These are phyloP conservation scores for Siderastrea siderea DNA, from an alignment of 92 coral and sea anemone genomes.

Conservation along the genomic window DNA sequence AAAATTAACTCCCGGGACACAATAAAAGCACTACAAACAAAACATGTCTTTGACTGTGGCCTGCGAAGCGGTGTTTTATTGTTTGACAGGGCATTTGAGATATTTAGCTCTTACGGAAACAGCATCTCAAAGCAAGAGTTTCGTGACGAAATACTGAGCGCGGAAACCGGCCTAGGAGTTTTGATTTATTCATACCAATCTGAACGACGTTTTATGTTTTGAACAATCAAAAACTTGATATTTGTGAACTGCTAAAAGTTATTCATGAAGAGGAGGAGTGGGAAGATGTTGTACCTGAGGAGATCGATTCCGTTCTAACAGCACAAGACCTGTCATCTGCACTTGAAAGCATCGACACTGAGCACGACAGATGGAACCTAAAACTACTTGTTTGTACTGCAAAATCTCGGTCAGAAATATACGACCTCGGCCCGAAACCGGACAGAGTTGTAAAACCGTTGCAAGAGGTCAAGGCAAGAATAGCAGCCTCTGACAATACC, in stretches of 20 bases:
- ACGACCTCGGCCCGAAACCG: constrained; percentile 8
- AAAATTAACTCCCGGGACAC: too few species aligned
- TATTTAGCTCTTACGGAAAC: constrained; percentile 22
- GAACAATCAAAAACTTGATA: constrained; percentile 38
- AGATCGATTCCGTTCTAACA: constrained; percentile 29
- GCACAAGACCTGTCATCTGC: constrained; percentile 50
- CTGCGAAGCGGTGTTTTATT: constrained; percentile 11
- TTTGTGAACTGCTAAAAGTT: constrained; percentile 43
- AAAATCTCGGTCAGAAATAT: too few species aligned
- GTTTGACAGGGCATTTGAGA: constrained; percentile 42
- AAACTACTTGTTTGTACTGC: too few species aligned
- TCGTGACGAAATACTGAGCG: constrained; percentile 16
- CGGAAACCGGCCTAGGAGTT: constrained; percentile 31
- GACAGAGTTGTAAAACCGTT: constrained; percentile 47
- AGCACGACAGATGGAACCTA: too few species aligned
- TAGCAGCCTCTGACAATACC: constrained; percentile 39
- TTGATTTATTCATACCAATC: constrained; percentile 26
- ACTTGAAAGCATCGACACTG: constrained; percentile 39
- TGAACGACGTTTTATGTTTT: constrained; percentile 42
- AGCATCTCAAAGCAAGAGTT: constrained; percentile 27
- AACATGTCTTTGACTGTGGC: too few species aligned
- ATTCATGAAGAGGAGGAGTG: constrained; percentile 43
- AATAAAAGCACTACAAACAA: too few species aligned
- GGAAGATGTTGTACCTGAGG: constrained; percentile 42
- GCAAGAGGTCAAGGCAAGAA: constrained; percentile 35